Percentiles rank a stretch among this genome's conserved stretches.
These are phyloP conservation scores for Atopsyche davidsoni DNA, from an alignment of 1,140 invertebrate species.

Conservation along the genomic window DNA sequence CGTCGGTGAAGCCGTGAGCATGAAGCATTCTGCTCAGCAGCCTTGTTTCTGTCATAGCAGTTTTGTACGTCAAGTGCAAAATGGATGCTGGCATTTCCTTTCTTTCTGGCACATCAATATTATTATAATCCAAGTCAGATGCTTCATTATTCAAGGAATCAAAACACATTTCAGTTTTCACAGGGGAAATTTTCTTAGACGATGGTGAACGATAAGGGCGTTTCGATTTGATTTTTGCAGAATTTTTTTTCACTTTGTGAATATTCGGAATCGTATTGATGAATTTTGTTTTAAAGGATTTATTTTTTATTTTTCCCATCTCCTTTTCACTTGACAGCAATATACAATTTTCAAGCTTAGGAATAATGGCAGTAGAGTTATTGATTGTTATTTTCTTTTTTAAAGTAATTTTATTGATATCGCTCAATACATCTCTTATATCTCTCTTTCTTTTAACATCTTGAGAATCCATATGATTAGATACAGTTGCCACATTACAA, in stretches of 20 bases:
- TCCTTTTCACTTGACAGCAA: no score
- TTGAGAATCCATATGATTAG: neutral
- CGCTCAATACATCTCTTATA: slow-evolving; percentile 44
- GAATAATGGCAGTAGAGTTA: slow-evolving; percentile 11
- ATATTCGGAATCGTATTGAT: slow-evolving; percentile 13
- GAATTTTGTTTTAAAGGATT: no score
- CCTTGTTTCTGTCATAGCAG: slow-evolving; percentile 74
- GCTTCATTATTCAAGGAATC: slow-evolving; percentile 10
- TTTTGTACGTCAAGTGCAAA: slow-evolving; percentile 74
- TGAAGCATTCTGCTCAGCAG: slow-evolving; percentile 65
- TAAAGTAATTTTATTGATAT: slow-evolving; percentile 43
- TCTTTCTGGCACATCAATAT: slow-evolving; percentile 39
- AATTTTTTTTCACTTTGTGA: slow-evolving; percentile 13
- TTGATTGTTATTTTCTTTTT: slow-evolving; percentile 45
- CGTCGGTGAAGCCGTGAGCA: slow-evolving; percentile 67
- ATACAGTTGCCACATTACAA: slow-evolving; percentile 4
- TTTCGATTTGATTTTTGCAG: slow-evolving; percentile 5
- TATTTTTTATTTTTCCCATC: no score
- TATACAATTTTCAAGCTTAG: no score
- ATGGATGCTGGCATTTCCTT: slow-evolving; percentile 59
- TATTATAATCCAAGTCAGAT: slow-evolving; percentile 17
- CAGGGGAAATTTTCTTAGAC: neutral
- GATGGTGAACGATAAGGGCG: slow-evolving; percentile 4
- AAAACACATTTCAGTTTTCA: slow-evolving; percentile 8
- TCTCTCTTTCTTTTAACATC: slow-evolving; percentile 40